These are phyloP conservation scores for Urocyon cinereoargenteus DNA, from an alignment of 2,797 vertebrate genomes.

Conservation along the genomic window DNA sequence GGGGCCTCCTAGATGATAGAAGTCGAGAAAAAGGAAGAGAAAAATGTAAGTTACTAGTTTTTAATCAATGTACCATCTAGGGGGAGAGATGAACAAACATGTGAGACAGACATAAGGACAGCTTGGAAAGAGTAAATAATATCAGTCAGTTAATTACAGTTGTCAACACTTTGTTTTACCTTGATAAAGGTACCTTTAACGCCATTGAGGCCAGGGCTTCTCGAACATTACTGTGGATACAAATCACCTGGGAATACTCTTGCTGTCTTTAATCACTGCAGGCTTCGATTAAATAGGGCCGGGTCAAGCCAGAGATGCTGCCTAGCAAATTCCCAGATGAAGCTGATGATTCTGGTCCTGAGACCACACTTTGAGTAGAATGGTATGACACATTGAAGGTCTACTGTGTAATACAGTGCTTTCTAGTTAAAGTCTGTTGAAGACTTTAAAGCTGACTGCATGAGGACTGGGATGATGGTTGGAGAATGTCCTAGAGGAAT, in stretches of 20 bases:
- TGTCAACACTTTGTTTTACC: not conserved
- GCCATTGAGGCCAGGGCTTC: slow-evolving; percentile 25
- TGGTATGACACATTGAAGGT: not conserved
- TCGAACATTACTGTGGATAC: not conserved
- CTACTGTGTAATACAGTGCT: not conserved
- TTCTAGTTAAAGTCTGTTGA: slow-evolving; percentile 22
- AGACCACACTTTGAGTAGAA: slow-evolving; percentile 39
- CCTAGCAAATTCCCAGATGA: not conserved
- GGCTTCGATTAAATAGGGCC: slow-evolving; percentile 23
- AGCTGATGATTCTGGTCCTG: not conserved
- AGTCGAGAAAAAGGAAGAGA: slow-evolving; percentile 51
- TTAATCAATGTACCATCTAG: slow-evolving; percentile 2
- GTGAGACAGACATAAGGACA: not conserved
- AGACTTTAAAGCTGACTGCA: slow-evolving; percentile 31
- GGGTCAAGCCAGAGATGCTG: not conserved
- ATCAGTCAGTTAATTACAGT: not conserved
- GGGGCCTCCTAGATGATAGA: not conserved
- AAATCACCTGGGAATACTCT: not conserved
- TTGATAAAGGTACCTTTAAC: not conserved
- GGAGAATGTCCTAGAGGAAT: not conserved
- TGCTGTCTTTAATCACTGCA: slow-evolving; percentile 19
- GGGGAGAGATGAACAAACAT: not conserved
- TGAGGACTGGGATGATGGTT: not conserved
- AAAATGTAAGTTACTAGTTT: slow-evolving; percentile 31
- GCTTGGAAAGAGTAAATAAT: slow-evolving; percentile 41